Conservation (phyloP, 1,140 invertebrate genomes). For the Brachystomella parvula region DNA sequence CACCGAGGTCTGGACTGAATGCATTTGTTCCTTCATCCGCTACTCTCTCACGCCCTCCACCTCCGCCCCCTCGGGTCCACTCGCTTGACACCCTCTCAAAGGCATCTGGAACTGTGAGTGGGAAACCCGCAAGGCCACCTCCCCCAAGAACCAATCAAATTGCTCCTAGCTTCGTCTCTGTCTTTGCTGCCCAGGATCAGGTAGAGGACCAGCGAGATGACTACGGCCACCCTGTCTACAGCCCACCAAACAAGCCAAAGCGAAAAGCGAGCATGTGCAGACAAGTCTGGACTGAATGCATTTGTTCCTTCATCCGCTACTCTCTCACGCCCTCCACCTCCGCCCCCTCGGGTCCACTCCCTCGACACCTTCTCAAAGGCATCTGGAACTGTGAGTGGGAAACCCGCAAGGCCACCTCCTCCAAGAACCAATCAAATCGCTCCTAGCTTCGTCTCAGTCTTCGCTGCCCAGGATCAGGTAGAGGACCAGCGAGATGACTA, state of each 20-base stretch:
- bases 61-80: constrained; percentile 34
- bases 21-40: not conserved
- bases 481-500: not conserved
- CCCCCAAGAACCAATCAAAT: constrained; percentile 30
- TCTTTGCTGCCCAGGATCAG: constrained; percentile 19
- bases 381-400: constrained; percentile 18
- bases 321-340: constrained; percentile 31
- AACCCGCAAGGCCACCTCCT: constrained; percentile 33
- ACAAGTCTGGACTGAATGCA: not conserved
- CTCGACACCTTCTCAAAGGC: constrained; percentile 19
- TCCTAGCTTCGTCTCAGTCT: constrained; percentile 36
- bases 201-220: constrained; percentile 1
- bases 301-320: not conserved
- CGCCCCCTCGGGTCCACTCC: constrained; percentile 33
- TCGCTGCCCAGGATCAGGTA: constrained; percentile 8
- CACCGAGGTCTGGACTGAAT: not conserved
- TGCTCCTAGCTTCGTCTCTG: constrained; percentile 35
- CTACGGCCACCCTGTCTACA: not conserved
- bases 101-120: constrained; percentile 17
- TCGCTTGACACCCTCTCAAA: constrained; percentile 25
- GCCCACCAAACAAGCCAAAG: not conserved
- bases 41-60: constrained; percentile 29
- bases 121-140: constrained; percentile 31
- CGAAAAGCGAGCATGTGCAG: not conserved
- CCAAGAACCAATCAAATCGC: constrained; percentile 32